phyloP scores from a whole-genome alignment of 2,113 vertebrate species.

The Lota lota region DNA sequence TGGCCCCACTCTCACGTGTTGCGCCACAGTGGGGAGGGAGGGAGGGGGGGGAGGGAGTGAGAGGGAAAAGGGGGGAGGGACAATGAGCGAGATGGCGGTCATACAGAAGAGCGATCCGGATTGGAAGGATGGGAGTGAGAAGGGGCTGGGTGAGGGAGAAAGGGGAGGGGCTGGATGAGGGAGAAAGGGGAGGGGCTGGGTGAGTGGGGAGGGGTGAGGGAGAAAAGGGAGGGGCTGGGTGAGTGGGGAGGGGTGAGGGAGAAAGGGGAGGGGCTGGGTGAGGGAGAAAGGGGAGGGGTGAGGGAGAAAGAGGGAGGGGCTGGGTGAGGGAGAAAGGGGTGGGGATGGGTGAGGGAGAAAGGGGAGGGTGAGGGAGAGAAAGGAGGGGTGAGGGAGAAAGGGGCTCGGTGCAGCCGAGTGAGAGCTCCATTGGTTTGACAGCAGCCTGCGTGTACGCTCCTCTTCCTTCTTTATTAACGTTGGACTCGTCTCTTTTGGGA shows the following conservation, averaged over 20 bases:
- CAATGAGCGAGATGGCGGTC: background rate
- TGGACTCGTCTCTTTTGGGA: constrained; percentile 21
- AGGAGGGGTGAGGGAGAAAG: constrained; percentile 25
- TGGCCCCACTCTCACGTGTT: constrained; percentile 42
- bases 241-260: constrained; percentile 23
- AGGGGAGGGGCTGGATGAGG: constrained; percentile 16
- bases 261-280: constrained; percentile 16
- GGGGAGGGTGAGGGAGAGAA: constrained; percentile 20
- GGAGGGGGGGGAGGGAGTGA: constrained; percentile 38
- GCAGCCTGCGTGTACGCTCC: constrained; percentile 37
- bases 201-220: constrained; percentile 18
- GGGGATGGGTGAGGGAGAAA: constrained; percentile 7
- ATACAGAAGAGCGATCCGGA: no score
- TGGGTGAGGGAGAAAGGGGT: constrained; percentile 22
- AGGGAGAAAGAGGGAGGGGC: constrained; percentile 25
- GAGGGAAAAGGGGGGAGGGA: background rate
- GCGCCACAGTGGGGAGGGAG: constrained; percentile 44
- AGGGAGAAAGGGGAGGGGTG: constrained; percentile 12
- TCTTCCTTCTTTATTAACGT: constrained; percentile 8
- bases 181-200: constrained; percentile 15
- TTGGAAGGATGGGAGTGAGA: background rate
- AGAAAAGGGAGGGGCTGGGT: constrained; percentile 15
- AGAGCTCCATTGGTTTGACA: constrained; percentile 51
- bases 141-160: constrained; percentile 12
- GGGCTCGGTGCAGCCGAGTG: constrained; percentile 34